Conservation (phyloP, 2,113 vertebrate species). For the Corythaeola cristata region DNA sequence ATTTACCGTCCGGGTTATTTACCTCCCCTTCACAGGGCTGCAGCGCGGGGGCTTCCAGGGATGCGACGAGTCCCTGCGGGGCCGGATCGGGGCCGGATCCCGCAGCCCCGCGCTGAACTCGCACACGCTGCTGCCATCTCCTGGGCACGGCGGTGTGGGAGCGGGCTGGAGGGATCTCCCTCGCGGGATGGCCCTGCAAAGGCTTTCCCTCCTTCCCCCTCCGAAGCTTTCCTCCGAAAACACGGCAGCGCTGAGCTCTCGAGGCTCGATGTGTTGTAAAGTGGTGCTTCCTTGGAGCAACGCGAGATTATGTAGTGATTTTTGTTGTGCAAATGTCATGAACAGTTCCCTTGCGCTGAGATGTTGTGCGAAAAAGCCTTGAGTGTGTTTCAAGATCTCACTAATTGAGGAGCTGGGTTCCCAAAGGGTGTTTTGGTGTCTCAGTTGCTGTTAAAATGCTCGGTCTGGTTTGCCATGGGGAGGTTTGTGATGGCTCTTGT, state of each 20-base stretch:
- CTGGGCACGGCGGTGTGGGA: not conserved
- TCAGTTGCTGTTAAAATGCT: not conserved
- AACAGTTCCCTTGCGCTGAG: fast-evolving
- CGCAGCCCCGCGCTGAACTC: not conserved
- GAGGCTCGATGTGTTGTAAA: fast-evolving
- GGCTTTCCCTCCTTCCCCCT: not conserved
- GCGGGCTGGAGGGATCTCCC: not conserved
- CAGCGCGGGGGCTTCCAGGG: fast-evolving
- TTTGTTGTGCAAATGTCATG: not conserved
- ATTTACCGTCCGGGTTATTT: fast-evolving
- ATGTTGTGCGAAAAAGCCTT: not conserved
- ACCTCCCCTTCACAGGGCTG: fast-evolving
- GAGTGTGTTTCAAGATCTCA: not conserved
- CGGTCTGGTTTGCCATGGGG: not conserved
- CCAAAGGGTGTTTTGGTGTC: not conserved
- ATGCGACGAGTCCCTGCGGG: not conserved
- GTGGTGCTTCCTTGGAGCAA: not conserved
- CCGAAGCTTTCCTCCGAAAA: fast-evolving
- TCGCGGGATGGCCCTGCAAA: fast-evolving
- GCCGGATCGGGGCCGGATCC: not conserved
- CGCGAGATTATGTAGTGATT: not conserved
- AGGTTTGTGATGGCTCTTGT: not conserved
- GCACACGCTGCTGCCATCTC: slow-evolving; percentile 23
- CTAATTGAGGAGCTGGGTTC: not conserved
- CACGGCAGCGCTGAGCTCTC: not conserved